A percentile compares a stretch with the other conserved stretches of the same genome.
phyloP scores from a whole-genome alignment of 2,113 vertebrate genomes.

The Neodon shergylaensis region DNA sequence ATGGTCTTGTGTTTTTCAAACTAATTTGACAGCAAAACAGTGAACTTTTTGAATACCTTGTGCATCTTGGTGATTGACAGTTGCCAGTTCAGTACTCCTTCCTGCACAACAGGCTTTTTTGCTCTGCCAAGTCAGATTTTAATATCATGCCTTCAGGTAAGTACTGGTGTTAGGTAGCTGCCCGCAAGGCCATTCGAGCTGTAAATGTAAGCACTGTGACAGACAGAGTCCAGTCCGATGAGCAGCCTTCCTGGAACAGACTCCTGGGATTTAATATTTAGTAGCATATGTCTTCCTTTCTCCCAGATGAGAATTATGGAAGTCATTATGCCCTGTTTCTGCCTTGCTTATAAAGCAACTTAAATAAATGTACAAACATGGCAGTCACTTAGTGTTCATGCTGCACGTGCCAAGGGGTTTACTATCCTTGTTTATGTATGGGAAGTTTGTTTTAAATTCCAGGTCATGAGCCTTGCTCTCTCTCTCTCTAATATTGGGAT shows the following conservation, averaged over 20 bases:
- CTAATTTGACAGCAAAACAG: neutral
- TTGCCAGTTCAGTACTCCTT: neutral
- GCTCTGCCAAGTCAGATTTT: neutral
- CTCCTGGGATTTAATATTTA: slow-evolving; percentile 49
- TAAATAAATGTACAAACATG: neutral
- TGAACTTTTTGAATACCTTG: neutral
- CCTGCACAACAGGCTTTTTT: neutral
- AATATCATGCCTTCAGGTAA: neutral
- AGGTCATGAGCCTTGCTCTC: neutral
- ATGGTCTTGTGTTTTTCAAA: neutral
- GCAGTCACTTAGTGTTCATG: slow-evolving; percentile 14
- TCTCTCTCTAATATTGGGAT: neutral
- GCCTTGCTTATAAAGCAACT: slow-evolving; percentile 47
- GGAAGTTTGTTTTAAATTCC: neutral
- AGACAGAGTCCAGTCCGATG: neutral
- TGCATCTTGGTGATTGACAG: neutral
- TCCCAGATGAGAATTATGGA: slow-evolving; percentile 36
- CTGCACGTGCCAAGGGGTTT: slow-evolving; percentile 23
- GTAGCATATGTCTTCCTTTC: slow-evolving; percentile 40
- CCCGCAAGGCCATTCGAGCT: neutral
- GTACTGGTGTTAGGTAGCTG: neutral
- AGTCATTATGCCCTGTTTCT: slow-evolving; percentile 27
- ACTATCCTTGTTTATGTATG: neutral
- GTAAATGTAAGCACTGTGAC: neutral
- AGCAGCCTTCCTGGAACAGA: slow-evolving; percentile 8